Percentiles rank a stretch among this genome's conserved stretches.
Evolutionary conservation across 2,113 vertebrate genomes (phyloP).

Genomic region (Ifrita kowaldi): DNA sequence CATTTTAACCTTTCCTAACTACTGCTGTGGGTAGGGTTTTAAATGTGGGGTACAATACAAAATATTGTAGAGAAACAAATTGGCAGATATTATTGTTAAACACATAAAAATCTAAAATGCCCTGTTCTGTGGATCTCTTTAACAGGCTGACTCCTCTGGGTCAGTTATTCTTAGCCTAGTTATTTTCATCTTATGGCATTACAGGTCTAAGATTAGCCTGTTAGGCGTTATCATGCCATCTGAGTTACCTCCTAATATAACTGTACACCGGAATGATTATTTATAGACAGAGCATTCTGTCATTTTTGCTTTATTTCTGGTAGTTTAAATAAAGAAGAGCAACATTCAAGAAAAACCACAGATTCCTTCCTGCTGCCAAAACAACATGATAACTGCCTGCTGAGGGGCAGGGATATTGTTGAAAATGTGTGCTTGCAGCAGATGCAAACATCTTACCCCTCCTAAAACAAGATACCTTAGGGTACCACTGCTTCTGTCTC

Average conservation of each 20-base stretch:
- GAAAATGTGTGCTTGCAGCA: constrained; percentile 46
- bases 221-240: constrained; percentile 96
- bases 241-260: constrained; percentile 92
- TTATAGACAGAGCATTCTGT: constrained; percentile 87
- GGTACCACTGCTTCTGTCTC: neutral
- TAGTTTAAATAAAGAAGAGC: constrained; percentile 78
- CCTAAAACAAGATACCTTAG: neutral
- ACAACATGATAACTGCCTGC: constrained; percentile 76
- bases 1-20: neutral
- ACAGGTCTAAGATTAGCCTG: constrained; percentile 97
- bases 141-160: constrained; percentile 90
- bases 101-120: constrained; percentile 52
- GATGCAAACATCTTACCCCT: constrained; percentile 40
- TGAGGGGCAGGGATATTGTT: constrained; percentile 63
- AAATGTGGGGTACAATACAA: neutral
- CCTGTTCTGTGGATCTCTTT: constrained; percentile 60
- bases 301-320: constrained; percentile 88
- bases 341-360: constrained; percentile 80
- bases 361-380: constrained; percentile 82
- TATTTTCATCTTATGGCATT: constrained; percentile 98
- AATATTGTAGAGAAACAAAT: neutral
- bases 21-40: neutral
- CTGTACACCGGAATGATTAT: constrained; percentile 90
- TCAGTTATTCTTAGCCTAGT: constrained; percentile 98
- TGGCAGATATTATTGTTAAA: constrained; percentile 35